phyloP scores from a whole-genome alignment of 2,797 vertebrate genomes.

The Sciurus carolinensis region DNA sequence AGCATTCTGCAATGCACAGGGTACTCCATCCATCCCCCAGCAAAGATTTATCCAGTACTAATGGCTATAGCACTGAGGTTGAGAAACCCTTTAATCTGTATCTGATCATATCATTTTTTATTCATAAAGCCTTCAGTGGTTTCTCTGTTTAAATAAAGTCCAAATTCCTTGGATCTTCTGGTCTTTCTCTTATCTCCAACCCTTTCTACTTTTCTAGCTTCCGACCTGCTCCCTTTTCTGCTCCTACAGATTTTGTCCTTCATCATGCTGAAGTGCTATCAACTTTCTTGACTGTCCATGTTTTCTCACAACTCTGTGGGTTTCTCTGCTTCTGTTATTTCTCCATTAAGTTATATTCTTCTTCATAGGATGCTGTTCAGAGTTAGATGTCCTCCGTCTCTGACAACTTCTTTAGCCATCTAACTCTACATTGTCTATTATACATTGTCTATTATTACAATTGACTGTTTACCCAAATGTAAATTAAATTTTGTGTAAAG shows the following conservation, averaged over 20 bases:
- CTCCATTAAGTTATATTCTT: background rate
- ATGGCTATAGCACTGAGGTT: background rate
- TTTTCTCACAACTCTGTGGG: background rate
- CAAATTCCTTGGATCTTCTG: background rate
- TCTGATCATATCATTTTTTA: background rate
- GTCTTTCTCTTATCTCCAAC: background rate
- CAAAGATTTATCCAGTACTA: no score
- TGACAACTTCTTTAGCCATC: background rate
- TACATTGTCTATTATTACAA: background rate
- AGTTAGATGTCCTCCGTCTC: background rate
- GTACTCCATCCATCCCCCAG: background rate
- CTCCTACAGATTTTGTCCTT: background rate
- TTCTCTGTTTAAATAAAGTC: background rate
- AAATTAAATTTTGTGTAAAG: background rate
- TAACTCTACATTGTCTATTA: background rate
- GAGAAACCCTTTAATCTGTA: background rate
- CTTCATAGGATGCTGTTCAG: background rate
- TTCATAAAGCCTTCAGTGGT: background rate
- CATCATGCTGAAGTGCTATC: background rate
- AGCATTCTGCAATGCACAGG: background rate
- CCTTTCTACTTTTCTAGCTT: background rate
- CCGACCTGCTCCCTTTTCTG: background rate
- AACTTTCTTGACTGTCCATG: fast-evolving
- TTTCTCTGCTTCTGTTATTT: background rate
- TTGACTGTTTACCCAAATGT: background rate